Conservation (phyloP, 2,797 vertebrate species). For the Xenops minutus region DNA sequence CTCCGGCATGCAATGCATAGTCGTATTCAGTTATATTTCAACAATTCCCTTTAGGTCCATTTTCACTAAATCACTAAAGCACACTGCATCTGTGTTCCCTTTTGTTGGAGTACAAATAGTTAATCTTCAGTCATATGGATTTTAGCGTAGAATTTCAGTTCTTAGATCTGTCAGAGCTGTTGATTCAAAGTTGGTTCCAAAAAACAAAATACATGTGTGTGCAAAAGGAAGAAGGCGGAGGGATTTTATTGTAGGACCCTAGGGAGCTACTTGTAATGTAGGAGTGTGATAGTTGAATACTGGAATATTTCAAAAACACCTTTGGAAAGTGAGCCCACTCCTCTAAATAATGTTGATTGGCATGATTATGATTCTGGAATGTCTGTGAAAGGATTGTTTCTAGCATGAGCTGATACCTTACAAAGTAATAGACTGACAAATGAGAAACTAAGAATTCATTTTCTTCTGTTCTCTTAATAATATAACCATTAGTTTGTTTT, state of each 20-base stretch:
- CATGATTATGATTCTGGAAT: conserved; percentile 31
- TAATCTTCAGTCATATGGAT: conserved; percentile 20
- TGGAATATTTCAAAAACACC: conserved; percentile 68
- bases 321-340: conserved; percentile 24
- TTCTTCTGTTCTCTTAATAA: conserved; percentile 36
- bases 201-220: conserved; percentile 20
- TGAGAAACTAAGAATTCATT: conserved; percentile 32
- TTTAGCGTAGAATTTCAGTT: conserved; percentile 36
- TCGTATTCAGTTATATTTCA: background rate
- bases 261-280: conserved; percentile 39
- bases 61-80: background rate
- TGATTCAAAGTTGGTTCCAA: conserved; percentile 16
- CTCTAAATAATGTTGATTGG: conserved; percentile 39
- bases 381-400: background rate
- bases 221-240: background rate
- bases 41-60: background rate
- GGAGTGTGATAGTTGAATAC: conserved; percentile 43
- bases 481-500: conserved; percentile 50
- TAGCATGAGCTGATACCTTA: conserved; percentile 27
- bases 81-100: background rate
- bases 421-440: conserved; percentile 43
- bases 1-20: background rate
- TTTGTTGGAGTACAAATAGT: conserved; percentile 12
- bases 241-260: conserved; percentile 32
- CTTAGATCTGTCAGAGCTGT: conserved; percentile 9